Evolutionary conservation across 2,888 invertebrate species (phyloP).

Genomic region (Brenthis daphne): DNA sequence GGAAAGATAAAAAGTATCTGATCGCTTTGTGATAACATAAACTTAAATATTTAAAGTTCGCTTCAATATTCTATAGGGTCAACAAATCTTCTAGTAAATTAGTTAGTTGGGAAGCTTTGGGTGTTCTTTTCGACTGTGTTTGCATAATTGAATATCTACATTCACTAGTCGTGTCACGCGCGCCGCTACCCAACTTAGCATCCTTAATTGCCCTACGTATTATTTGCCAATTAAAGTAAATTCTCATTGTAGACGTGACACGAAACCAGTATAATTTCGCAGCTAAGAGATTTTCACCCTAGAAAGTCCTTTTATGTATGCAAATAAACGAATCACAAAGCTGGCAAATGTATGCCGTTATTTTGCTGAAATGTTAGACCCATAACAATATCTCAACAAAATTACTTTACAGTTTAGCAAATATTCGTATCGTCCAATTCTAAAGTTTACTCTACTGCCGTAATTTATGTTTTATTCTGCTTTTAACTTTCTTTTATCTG

Average conservation of each 20-base stretch:
- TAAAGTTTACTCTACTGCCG: not conserved
- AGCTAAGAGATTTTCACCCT: conserved; percentile 58
- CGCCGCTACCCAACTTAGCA: conserved; percentile 79
- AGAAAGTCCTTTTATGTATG: conserved; percentile 54
- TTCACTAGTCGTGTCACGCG: conserved; percentile 78
- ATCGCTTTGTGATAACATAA: too few relatives aligned
- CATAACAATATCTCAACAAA: conserved; percentile 32
- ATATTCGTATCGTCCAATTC: conserved; percentile 9
- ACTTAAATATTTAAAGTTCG: not conserved
- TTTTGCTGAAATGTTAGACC: conserved; percentile 33
- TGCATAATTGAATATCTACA: conserved; percentile 78
- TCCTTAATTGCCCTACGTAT: conserved; percentile 82
- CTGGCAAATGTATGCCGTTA: conserved; percentile 33
- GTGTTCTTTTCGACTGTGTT: conserved; percentile 74
- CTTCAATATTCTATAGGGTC: conserved; percentile 45
- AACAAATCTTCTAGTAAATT: conserved; percentile 45
- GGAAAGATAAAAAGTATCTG: too few relatives aligned
- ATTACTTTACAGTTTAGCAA: conserved; percentile 20
- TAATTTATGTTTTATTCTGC: not conserved
- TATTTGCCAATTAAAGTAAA: conserved; percentile 83
- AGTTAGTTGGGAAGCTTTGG: conserved; percentile 39
- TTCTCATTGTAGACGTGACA: conserved; percentile 79
- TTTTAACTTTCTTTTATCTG: too few relatives aligned
- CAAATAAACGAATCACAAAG: conserved; percentile 56
- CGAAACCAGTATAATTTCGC: conserved; percentile 72